phyloP scores from a whole-genome alignment of 2,888 invertebrate genomes.

The Loripinus fragilis region DNA sequence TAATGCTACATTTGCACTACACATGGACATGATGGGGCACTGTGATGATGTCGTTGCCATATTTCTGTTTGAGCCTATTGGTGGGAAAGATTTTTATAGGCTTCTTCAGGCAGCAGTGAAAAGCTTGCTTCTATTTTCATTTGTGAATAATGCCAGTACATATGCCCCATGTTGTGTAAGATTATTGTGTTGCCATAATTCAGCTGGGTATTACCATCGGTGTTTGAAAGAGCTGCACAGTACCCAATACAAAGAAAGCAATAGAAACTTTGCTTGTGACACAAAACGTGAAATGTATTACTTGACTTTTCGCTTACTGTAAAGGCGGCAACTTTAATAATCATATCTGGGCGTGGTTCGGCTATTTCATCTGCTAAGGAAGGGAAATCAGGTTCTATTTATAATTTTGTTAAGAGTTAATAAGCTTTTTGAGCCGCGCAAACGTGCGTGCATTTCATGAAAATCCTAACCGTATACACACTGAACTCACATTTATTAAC shows the following conservation, averaged over 20 bases:
- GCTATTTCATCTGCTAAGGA: too few species aligned
- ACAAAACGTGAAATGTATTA: slow-evolving; percentile 52
- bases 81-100: slow-evolving; percentile 26
- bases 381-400: too few species aligned
- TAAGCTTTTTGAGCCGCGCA: too few species aligned
- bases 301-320: too few species aligned
- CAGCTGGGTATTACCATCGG: slow-evolving; percentile 43
- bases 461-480: too few species aligned
- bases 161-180: slow-evolving; percentile 56
- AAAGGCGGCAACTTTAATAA: too few species aligned
- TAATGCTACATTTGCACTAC: slow-evolving; percentile 49
- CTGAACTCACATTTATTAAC: too few species aligned
- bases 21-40: slow-evolving; percentile 52
- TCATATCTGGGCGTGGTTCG: too few species aligned
- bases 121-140: slow-evolving; percentile 46
- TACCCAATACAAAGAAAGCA: slow-evolving; percentile 47
- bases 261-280: slow-evolving; percentile 47
- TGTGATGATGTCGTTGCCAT: slow-evolving; percentile 54
- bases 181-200: slow-evolving; percentile 38
- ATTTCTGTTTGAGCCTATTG: slow-evolving; percentile 43
- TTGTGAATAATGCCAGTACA: slow-evolving; percentile 53
- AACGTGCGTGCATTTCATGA: too few species aligned
- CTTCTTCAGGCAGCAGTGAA: slow-evolving; percentile 53
- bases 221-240: slow-evolving; percentile 44
- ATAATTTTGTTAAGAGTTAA: too few species aligned